Evolutionary conservation across 1,140 invertebrate species (phyloP), one percentile per base, ranked within the genome.

Genomic region (Dicyema japonicum): DNA sequence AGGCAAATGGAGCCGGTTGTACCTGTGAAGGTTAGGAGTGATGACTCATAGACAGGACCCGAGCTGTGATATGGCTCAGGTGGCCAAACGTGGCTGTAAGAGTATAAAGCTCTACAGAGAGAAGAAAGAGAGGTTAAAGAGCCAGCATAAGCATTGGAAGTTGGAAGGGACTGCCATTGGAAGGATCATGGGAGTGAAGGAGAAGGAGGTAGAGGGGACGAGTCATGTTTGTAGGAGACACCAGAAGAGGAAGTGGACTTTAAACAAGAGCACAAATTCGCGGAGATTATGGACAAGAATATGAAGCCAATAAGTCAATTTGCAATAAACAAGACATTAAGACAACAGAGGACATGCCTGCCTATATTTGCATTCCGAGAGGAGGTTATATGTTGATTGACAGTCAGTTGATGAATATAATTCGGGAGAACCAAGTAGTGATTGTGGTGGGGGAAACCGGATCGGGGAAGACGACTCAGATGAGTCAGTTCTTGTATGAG

Each of bases 121-220:
- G 45, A 74, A 90, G 44, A 88, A 90, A 42, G 88, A 97, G 46
- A 56, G 76, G 15, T 63, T 65, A 22, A 80, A 76, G 47, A 76
- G 80, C 0, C 82, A 92, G 40, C 82, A 85, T 43, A 94, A 94
- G 47, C 78, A 97, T 46, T 94, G 82, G 80, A 78, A 94, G 48
- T 47, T 99, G 18, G 75, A 78, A 18, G 88, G 88, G 17, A 92
- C 78, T 2, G 72, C 72, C 40, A 60, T 97, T 24, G 78, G 78
- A 41, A 80, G 94, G 37, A 78, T 99, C 11, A 80, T 92, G 68
- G 85, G 85, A 2, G 65, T 97, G 0, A 58, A 67, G 41, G 65
- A 74, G 46, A 64, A 74, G 33, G 65, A 36, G 18, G n/a, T n/a
- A n/a, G n/a, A n/a, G n/a, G 9, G 7, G 31, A 39, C 39, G 31